Conservation (phyloP, 2,797 vertebrate species). For the Bovichtus variegatus region DNA sequence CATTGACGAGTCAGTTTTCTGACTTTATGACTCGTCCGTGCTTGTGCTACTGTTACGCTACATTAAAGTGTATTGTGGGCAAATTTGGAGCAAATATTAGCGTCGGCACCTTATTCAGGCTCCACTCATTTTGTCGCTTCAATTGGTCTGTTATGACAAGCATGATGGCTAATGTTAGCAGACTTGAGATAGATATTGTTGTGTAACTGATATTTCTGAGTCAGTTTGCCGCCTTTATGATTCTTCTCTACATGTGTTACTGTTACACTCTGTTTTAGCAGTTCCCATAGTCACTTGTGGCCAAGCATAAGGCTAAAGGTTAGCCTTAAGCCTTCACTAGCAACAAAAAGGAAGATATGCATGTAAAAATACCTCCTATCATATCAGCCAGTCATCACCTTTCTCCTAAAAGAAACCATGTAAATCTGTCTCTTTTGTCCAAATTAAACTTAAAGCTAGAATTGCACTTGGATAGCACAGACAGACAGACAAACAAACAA, state of each 20-base stretch:
- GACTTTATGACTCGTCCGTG: background rate
- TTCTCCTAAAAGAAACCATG: background rate
- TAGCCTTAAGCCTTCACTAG: background rate
- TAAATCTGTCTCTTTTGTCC: background rate
- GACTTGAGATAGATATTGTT: background rate
- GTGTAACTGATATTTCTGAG: background rate
- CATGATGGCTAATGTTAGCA: background rate
- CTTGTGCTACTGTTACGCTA: background rate
- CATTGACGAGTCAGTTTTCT: background rate
- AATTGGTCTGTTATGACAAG: background rate
- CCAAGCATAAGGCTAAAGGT: background rate
- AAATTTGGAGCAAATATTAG: background rate
- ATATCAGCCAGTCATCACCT: background rate
- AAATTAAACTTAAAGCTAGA: background rate
- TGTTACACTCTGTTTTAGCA: background rate
- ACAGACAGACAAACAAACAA: no score
- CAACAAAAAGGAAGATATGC: background rate
- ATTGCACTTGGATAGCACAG: no score
- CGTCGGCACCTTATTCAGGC: background rate
- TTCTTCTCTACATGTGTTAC: background rate
- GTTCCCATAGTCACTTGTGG: background rate
- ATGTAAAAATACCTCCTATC: background rate
- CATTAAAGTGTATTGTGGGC: background rate
- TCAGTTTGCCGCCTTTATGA: background rate
- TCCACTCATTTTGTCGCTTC: background rate